Base-by-base conservation (phyloP, 2,113 vertebrate species). In the Lepus europaeus region DNA sequence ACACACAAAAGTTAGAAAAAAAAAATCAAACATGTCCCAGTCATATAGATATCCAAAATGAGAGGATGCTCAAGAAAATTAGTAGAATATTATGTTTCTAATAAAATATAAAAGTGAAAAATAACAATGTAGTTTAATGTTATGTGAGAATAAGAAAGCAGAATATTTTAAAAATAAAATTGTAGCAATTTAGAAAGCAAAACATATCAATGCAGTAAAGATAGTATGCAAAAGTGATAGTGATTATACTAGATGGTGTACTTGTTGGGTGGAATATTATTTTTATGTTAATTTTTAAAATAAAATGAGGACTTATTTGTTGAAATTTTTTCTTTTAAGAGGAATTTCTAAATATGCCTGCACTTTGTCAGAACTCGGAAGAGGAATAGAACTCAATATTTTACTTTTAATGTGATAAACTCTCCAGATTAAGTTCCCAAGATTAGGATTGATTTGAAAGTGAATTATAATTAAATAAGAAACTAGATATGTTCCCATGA, bases 221-320 rank as follows among this genome's bases (percentile, higher is more conserved):
- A 1, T 33, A 72, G 72, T 64, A 56, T 36, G 27, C 14, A 73
- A 84, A 80, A 80, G 39, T 51, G 6, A 59, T 78, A 19, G n/a
- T 89, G 33, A 29, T 72, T 72, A 56, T 29, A 16, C 77, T 91
- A 31, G 31, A 13, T 31, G 19, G 4, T 49, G 25, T 87, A 63
- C n/a, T 78, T 85, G 66, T 59, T 59, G 56, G 45, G 56, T 51
- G n/a, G n/a, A 39, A 66, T 33, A 73, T 74, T 85, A 69, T 77
- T 89, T 72, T 77, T 68, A 64, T 36, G 9, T 63, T 93, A 63
- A 80, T 61, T 91, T 59, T 89, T 72, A 86, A 93, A 92, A 39
- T 91, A 56, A 69, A 87, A 74, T 10, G 63, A 83, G 20, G 83
- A 80, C 27, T 84, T 70, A n/a, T 85, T 95, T 49, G 19, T 36